Evolutionary conservation across 2,888 invertebrate species (phyloP), one percentile per base, ranked within the genome.

Genomic region (Tubulanus polymorphus): DNA sequence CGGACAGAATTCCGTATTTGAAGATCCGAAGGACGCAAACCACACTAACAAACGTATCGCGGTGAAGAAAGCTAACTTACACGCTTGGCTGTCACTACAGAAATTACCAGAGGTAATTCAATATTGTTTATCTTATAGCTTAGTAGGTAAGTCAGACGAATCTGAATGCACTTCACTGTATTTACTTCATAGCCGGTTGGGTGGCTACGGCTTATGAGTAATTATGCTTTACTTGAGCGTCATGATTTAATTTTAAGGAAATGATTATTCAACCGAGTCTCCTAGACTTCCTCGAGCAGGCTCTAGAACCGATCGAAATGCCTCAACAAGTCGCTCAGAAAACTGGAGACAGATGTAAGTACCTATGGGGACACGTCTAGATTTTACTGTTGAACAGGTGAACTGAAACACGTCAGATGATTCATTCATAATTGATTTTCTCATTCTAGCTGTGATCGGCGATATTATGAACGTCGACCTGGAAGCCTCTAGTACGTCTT

Each of bases 241-340:
- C n/a, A n/a, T n/a, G n/a, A n/a, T n/a, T n/a, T n/a, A n/a, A n/a
- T 26, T 61, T 61, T 2, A 61, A 76, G 71, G 96, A 97, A 81
- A 97, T 97, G 27, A 89, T 96, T 65, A 93, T 99, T 73, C 94
- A 93, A 65, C 97, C 99, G 0, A 93, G 94, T 71, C 91, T 99
- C 66, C 83, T 99, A 53, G 94, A 96, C 80, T 99, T 97, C 80
- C 80, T 99, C 63, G 97, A 99, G 75, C 96, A 96, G 80, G 94
- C 95, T 0, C 80, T 97, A 35, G 96, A 97, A 72, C 95, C 96
- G 0, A 91, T 97, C 72, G 94, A 95, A 0, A 84, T 76, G 8
- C 59, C 63, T 28, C 63, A 66, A 2, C 58, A 64, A 8, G 55
- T 56, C 12, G 54, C 58, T 49, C 62, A 62, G 20, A 72, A 69